Percentiles rank a stretch among this genome's conserved stretches.
Conservation (phyloP, 2,888 invertebrate genomes). For the Cheilosia variabilis region DNA sequence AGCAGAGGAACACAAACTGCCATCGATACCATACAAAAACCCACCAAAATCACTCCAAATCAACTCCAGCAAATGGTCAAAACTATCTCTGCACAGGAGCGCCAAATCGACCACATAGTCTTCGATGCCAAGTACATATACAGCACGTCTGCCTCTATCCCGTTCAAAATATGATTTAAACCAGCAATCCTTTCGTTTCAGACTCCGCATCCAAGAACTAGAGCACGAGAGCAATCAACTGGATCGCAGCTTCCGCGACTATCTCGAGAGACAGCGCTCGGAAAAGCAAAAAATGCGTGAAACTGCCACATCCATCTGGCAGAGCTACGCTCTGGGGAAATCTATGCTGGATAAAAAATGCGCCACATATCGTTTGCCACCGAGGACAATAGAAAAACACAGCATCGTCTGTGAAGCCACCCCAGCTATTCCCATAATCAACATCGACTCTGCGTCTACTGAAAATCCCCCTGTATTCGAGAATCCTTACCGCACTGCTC, state of each 20-base stretch:
- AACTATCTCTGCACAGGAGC: conserved; percentile 76
- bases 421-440: conserved; percentile 41
- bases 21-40: background rate
- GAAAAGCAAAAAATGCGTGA: conserved; percentile 73
- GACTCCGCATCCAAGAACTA: conserved; percentile 81
- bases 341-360: conserved; percentile 64
- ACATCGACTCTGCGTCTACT: conserved; percentile 39
- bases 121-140: conserved; percentile 78
- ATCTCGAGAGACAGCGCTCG: conserved; percentile 78
- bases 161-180: background rate
- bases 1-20: conserved; percentile 39
- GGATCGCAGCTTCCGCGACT: conserved; percentile 80
- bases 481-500: conserved; percentile 73
- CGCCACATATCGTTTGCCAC: conserved; percentile 15
- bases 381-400: conserved; percentile 16
- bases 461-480: conserved; percentile 60
- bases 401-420: background rate
- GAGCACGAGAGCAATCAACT: conserved; percentile 82
- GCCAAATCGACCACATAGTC: conserved; percentile 78
- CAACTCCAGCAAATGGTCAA: conserved; percentile 69
- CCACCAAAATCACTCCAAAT: conserved; percentile 8
- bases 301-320: conserved; percentile 72
- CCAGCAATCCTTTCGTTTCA: conserved; percentile 57
- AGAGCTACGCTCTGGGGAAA: conserved; percentile 76
- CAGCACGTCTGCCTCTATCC: background rate